phyloP scores from a whole-genome alignment of 2,888 invertebrate species.

The Agrotis exclamationis region DNA sequence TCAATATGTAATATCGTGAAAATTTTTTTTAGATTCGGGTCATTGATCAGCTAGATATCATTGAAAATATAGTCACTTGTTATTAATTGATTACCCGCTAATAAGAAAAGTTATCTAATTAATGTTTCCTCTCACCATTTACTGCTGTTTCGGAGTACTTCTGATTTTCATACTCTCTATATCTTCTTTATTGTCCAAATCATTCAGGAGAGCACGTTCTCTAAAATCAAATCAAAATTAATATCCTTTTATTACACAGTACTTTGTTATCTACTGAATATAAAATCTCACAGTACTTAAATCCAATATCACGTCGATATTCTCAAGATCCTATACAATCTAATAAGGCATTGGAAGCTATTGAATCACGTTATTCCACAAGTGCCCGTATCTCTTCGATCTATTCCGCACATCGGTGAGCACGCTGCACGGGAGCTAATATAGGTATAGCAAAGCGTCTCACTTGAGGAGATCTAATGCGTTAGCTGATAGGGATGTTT shows the following conservation, averaged over 20 bases:
- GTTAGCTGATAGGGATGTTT: neutral
- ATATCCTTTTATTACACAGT: no score
- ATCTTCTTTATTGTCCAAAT: no score
- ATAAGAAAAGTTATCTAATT: no score
- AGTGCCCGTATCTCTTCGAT: constrained; percentile 23
- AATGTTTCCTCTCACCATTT: no score
- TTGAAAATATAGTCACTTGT: no score
- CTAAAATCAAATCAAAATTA: no score
- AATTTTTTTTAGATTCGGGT: neutral
- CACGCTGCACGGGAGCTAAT: constrained; percentile 14
- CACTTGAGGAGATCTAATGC: neutral
- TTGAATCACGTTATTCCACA: constrained; percentile 16
- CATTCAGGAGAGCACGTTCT: no score
- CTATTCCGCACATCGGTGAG: constrained; percentile 38
- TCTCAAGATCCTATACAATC: constrained; percentile 23
- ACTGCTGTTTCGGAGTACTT: no score
- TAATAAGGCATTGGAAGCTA: constrained; percentile 20
- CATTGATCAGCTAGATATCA: neutral
- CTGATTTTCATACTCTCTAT: no score
- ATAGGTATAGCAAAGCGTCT: constrained; percentile 4
- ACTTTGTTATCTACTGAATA: neutral
- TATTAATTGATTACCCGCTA: no score
- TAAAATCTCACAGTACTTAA: neutral
- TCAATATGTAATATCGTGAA: neutral
- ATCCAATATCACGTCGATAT: constrained; percentile 1